A percentile compares a stretch with the other conserved stretches of the same genome.
These are phyloP conservation scores for Ormyrus pomaceus DNA, from an alignment of 2,888 invertebrate species.

Conservation along the genomic window DNA sequence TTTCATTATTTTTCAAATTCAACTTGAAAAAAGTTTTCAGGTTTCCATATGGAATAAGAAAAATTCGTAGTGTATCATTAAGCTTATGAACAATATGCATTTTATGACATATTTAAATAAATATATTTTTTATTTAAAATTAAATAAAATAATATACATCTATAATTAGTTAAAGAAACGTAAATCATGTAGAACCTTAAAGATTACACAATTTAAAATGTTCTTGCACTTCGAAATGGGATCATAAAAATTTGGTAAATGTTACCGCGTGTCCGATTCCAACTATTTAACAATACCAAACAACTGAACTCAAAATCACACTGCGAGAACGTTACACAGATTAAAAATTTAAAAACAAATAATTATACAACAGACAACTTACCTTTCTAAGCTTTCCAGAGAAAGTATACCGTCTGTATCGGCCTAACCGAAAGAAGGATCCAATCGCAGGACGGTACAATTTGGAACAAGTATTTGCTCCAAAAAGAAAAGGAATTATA, in stretches of 20 bases:
- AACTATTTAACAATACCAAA: background rate
- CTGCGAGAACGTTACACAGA: background rate
- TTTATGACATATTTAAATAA: background rate
- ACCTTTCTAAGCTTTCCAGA: background rate
- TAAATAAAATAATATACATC: no score
- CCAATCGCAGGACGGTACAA: background rate
- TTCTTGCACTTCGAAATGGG: no score
- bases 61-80: constrained; percentile 31
- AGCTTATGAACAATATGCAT: background rate
- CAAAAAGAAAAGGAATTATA: constrained; percentile 11
- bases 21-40: background rate
- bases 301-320: background rate
- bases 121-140: background rate
- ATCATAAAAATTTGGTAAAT: constrained; percentile 1
- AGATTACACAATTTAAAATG: no score
- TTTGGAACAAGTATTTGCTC: background rate
- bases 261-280: constrained; percentile 12
- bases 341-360: background rate
- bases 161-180: background rate
- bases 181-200: background rate
- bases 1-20: background rate
- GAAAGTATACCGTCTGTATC: constrained; percentile 10
- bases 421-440: constrained; percentile 2
- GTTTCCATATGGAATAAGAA: constrained; percentile 38
- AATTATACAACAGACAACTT: background rate